Conservation (phyloP, 2,113 vertebrate genomes). For the Agelaius phoeniceus region DNA sequence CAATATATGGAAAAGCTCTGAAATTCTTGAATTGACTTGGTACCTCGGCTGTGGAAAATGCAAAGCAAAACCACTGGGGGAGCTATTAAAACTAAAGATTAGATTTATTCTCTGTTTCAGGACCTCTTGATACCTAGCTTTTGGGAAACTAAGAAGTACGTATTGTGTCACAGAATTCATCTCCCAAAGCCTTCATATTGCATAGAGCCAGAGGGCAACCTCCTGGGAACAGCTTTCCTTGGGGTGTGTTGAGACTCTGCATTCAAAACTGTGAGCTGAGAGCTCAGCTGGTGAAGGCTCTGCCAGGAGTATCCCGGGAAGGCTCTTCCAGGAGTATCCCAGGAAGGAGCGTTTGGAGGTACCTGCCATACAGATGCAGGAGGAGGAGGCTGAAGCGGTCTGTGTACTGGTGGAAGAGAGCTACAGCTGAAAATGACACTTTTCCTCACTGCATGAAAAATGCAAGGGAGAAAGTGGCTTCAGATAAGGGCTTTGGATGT, state of each 20-base stretch:
- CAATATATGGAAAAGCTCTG: not conserved
- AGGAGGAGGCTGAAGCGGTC: not conserved
- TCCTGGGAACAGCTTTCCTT: not conserved
- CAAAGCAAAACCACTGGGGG: not conserved
- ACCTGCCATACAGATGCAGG: not conserved
- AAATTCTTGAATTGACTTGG: not conserved
- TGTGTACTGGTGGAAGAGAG: not conserved
- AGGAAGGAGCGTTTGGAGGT: not conserved
- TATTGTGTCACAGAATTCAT: not conserved
- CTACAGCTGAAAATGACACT: not conserved
- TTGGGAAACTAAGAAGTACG: not conserved
- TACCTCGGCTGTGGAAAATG: not conserved
- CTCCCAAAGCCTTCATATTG: not conserved
- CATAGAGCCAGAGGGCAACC: not conserved
- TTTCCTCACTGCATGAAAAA: not conserved
- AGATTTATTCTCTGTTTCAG: not conserved
- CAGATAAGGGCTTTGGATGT: not conserved
- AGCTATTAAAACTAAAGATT: not conserved
- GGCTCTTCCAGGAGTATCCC: not conserved
- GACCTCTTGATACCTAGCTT: not conserved
- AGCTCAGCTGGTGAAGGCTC: not conserved
- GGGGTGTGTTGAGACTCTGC: not conserved
- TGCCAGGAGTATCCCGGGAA: not conserved
- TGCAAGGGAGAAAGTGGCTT: not conserved
- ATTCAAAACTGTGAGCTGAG: not conserved